Evolutionary conservation across 2,113 vertebrate genomes (phyloP).

Genomic region (Tychaedon coryphoeus): DNA sequence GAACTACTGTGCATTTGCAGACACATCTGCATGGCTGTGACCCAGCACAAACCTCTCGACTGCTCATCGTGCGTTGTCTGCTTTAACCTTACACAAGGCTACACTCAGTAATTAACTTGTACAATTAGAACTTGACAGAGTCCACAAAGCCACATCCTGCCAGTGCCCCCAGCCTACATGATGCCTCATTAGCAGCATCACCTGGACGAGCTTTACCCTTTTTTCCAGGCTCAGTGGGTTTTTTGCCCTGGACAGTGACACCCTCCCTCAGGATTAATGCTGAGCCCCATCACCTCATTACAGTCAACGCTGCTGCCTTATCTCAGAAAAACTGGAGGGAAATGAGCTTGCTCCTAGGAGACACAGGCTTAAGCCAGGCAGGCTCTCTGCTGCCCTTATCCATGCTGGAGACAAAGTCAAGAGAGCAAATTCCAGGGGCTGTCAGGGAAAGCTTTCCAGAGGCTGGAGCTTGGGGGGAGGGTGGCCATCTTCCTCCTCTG

Average conservation of each 20-base stretch:
- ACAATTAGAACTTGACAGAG: background rate
- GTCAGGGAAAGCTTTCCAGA: background rate
- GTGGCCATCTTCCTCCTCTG: background rate
- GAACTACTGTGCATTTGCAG: background rate
- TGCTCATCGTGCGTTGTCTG: background rate
- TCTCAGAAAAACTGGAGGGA: background rate
- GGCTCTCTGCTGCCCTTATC: background rate
- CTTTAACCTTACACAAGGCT: background rate
- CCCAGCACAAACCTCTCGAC: fast-evolving
- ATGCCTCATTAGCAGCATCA: background rate
- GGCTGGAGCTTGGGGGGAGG: background rate
- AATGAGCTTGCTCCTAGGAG: background rate
- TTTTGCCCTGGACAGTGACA: background rate
- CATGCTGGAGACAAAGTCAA: background rate
- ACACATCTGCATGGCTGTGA: background rate
- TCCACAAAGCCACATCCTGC: fast-evolving
- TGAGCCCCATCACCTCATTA: background rate
- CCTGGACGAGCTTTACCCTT: background rate
- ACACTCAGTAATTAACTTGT: background rate
- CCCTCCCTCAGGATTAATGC: background rate
- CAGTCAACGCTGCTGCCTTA: background rate
- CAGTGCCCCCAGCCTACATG: background rate
- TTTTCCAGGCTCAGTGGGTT: background rate
- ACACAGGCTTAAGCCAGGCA: background rate
- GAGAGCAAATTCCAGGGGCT: background rate